Conservation (phyloP, 2,797 vertebrate genomes). For the Semotilus atromaculatus region DNA sequence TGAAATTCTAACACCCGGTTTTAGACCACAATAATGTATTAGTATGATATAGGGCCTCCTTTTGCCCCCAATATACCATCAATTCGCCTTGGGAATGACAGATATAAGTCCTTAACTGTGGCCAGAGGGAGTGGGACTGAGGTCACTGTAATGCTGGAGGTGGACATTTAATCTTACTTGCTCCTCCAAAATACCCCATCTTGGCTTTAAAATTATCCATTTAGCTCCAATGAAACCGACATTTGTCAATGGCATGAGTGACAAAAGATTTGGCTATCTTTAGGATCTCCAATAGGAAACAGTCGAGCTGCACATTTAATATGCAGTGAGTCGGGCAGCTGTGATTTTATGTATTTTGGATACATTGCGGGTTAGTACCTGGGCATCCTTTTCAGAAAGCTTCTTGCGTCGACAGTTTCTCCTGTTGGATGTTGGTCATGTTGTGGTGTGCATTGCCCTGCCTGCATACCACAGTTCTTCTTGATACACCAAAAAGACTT, state of each 20-base stretch:
- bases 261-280: neutral
- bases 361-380: neutral
- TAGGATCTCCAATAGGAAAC: too few species aligned
- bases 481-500: too few species aligned
- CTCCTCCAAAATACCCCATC: too few species aligned
- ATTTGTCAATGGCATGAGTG: neutral
- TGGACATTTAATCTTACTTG: too few species aligned
- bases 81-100: neutral
- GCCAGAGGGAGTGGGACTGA: neutral
- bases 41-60: neutral
- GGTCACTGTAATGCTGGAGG: too few species aligned
- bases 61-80: neutral
- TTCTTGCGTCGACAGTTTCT: neutral
- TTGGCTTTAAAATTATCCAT: too few species aligned
- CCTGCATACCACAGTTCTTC: too few species aligned
- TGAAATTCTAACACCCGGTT: neutral
- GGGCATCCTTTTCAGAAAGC: neutral
- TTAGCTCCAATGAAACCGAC: too few species aligned
- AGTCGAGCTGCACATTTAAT: too few species aligned
- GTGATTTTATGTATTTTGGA: neutral
- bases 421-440: neutral
- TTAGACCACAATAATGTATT: neutral
- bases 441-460: too few species aligned
- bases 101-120: neutral
- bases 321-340: neutral